Conservation (phyloP, 1,140 invertebrate genomes). For the Sitodiplosis mosellana region DNA sequence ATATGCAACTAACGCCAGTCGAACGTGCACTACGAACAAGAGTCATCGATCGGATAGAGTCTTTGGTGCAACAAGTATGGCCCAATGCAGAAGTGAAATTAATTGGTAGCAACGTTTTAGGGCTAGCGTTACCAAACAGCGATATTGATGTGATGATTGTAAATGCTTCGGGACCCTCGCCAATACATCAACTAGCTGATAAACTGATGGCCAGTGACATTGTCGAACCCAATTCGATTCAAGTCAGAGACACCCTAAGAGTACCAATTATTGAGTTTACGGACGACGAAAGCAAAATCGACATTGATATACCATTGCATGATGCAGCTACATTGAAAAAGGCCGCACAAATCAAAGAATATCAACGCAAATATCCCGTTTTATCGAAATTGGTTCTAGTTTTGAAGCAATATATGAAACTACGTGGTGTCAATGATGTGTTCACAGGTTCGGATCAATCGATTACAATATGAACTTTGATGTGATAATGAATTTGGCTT, state of each 20-base stretch:
- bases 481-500: too few relatives aligned
- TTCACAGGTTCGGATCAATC: conserved; percentile 62
- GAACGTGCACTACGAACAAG: conserved; percentile 71
- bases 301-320: conserved; percentile 96
- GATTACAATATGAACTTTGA: too few relatives aligned
- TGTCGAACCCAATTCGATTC: conserved; percentile 70
- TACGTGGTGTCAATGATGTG: conserved; percentile 96
- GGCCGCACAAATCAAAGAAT: conserved; percentile 82
- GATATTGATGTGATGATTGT: conserved; percentile 96
- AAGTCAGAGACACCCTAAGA: conserved; percentile 91
- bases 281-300: conserved; percentile 83
- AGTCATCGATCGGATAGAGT: conserved; percentile 73
- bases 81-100: conserved; percentile 82
- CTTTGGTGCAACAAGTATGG: conserved; percentile 73
- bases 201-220: conserved; percentile 76
- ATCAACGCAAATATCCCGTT: conserved; percentile 60
- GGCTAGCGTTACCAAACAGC: conserved; percentile 89
- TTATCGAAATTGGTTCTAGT: conserved; percentile 88
- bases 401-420: conserved; percentile 91
- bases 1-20: conserved; percentile 79
- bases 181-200: conserved; percentile 75
- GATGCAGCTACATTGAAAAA: conserved; percentile 91
- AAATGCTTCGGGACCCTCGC: conserved; percentile 87
- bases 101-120: conserved; percentile 89
- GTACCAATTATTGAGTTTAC: conserved; percentile 96